Percentiles rank a stretch among this genome's conserved stretches.
These are phyloP conservation scores for Oscheius sp. DNA, from an alignment of 2,888 invertebrate species.

Conservation along the genomic window DNA sequence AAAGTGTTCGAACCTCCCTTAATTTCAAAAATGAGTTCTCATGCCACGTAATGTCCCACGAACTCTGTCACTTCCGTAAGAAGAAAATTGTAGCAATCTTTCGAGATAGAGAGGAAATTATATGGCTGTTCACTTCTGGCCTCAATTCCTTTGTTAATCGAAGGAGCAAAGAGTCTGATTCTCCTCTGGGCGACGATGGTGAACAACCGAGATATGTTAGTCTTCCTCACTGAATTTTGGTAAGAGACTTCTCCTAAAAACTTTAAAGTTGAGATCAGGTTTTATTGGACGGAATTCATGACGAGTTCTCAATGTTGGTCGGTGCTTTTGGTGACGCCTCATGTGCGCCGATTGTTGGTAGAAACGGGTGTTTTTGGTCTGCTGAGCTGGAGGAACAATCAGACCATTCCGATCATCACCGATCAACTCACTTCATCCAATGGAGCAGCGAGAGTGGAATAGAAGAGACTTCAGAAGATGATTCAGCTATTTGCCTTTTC, in stretches of 20 bases:
- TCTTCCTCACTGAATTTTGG: constrained; percentile 21
- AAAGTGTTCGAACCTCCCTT: too few species aligned
- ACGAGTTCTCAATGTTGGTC: constrained; percentile 11
- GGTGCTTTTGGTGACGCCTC: constrained; percentile 11
- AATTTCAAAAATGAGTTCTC: too few species aligned
- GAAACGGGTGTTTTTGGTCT: background rate
- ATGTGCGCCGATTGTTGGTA: background rate
- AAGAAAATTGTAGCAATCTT: background rate
- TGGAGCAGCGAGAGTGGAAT: too few species aligned
- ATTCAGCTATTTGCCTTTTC: too few species aligned
- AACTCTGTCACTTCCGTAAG: background rate
- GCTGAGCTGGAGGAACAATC: background rate
- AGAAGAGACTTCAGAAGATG: too few species aligned
- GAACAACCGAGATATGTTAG: background rate
- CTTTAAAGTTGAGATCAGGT: constrained; percentile 1
- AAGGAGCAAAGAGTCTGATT: background rate
- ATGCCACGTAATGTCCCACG: too few species aligned
- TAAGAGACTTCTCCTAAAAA: background rate
- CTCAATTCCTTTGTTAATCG: background rate
- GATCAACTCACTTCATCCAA: background rate
- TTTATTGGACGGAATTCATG: constrained; percentile 15
- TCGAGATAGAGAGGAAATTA: background rate
- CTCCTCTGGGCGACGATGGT: constrained; percentile 9
- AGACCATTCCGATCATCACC: background rate
- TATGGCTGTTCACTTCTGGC: background rate